These are phyloP conservation scores for Drosophila auraria DNA, from an alignment of 1,140 invertebrate genomes.

Conservation along the genomic window DNA sequence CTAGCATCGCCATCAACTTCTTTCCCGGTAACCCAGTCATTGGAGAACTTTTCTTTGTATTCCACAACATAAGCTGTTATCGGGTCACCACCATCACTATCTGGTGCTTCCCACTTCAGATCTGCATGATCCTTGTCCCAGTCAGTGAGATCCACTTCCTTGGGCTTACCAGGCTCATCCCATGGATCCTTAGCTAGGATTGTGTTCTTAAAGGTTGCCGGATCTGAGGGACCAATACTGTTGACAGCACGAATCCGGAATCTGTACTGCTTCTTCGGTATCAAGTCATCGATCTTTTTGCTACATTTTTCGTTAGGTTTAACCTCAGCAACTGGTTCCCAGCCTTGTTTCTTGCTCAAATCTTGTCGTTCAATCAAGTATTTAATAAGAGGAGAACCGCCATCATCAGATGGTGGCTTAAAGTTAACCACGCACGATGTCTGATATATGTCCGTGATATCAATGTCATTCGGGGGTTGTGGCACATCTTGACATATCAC, in stretches of 20 bases:
- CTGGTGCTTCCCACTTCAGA: constrained; percentile 95
- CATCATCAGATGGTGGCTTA: constrained; percentile 96
- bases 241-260: constrained; percentile 98
- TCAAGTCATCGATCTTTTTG: constrained; percentile 95
- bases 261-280: constrained; percentile 95
- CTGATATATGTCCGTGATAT: constrained; percentile 96
- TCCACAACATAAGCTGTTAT: constrained; percentile 97
- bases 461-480: constrained; percentile 93
- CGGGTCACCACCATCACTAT: constrained; percentile 96
- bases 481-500: constrained; percentile 97
- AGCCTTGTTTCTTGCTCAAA: constrained; percentile 93
- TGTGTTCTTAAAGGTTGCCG: constrained; percentile 93
- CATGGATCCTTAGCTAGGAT: constrained; percentile 98
- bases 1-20: constrained; percentile 92
- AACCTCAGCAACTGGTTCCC: constrained; percentile 93
- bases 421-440: constrained; percentile 96
- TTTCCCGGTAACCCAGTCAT: constrained; percentile 94
- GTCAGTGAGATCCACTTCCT: constrained; percentile 94
- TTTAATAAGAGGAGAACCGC: constrained; percentile 94
- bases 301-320: constrained; percentile 88
- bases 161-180: constrained; percentile 97
- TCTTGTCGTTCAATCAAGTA: constrained; percentile 98
- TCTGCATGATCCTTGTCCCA: constrained; percentile 99
- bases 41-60: constrained; percentile 96
- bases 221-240: constrained; percentile 94